These are phyloP conservation scores for Oreochromis mossambicus DNA, from an alignment of 2,797 vertebrate species.

Conservation along the genomic window DNA sequence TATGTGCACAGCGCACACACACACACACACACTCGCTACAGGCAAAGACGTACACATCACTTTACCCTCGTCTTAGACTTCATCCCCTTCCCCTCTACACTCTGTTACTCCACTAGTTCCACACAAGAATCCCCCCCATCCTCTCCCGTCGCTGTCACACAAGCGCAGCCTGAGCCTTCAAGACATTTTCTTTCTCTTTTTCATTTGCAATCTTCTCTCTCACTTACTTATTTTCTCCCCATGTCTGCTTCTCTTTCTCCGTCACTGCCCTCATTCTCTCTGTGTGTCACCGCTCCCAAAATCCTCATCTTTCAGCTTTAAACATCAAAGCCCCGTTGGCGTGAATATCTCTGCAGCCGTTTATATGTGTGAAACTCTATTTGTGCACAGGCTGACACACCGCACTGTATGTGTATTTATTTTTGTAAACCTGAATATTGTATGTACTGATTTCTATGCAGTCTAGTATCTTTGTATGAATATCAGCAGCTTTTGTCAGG, in stretches of 20 bases:
- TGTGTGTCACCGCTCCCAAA: constrained; percentile 20
- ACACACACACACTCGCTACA: not conserved
- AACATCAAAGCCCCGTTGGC: constrained; percentile 32
- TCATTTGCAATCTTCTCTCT: constrained; percentile 21
- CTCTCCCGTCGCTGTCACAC: constrained; percentile 12
- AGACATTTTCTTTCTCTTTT: constrained; percentile 42
- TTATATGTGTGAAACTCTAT: not conserved
- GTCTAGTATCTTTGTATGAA: not conserved
- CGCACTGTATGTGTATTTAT: not conserved
- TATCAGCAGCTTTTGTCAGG: constrained; percentile 7
- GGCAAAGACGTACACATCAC: constrained; percentile 1
- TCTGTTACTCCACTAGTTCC: constrained; percentile 10
- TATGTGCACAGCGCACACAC: not conserved
- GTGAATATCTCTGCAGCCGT: constrained; percentile 14
- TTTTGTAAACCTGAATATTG: not conserved
- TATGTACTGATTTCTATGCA: not conserved
- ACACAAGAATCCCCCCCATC: not conserved
- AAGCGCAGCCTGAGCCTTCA: constrained; percentile 37
- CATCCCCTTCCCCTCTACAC: not conserved
- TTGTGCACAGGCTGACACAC: not conserved
- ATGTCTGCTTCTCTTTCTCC: not conserved
- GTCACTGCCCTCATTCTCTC: constrained; percentile 48
- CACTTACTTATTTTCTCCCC: not conserved
- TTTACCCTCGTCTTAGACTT: not conserved
- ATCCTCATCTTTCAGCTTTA: constrained; percentile 13